Evolutionary conservation across 2,888 invertebrate species (phyloP).

Genomic region (Aleiodes leptofemur): DNA sequence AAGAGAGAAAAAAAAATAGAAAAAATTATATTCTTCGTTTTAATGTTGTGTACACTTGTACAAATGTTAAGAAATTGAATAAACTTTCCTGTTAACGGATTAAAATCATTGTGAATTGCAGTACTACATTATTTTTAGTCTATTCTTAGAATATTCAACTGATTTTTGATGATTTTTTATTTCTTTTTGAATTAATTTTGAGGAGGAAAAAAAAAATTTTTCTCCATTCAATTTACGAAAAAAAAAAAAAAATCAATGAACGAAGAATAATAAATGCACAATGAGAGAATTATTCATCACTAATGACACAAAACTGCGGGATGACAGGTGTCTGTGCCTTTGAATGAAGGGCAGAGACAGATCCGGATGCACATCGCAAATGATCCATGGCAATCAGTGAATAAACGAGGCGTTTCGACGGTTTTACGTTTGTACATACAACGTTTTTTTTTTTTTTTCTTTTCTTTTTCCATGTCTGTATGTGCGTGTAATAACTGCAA

Average conservation of each 20-base stretch:
- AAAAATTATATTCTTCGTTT: too few species aligned
- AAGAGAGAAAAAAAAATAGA: too few species aligned
- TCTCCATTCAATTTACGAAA: not conserved
- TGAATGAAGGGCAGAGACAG: constrained; percentile 46
- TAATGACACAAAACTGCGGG: constrained; percentile 49
- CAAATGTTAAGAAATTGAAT: too few species aligned
- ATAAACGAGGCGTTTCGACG: constrained; percentile 49
- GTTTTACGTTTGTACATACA: constrained; percentile 28
- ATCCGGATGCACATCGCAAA: constrained; percentile 45
- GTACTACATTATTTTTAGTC: too few species aligned
- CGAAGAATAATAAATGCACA: not conserved
- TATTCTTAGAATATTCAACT: too few species aligned
- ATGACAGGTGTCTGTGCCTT: constrained; percentile 50
- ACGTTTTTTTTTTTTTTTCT: not conserved
- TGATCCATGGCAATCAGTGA: constrained; percentile 45
- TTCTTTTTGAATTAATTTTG: too few species aligned
- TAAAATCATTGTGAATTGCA: too few species aligned
- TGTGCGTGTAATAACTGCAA: constrained; percentile 25
- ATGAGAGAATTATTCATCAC: not conserved
- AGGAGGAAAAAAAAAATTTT: not conserved
- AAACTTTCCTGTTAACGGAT: too few species aligned
- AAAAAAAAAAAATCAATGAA: constrained; percentile 3
- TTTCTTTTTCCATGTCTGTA: not conserved
- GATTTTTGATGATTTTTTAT: too few species aligned
- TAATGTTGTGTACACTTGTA: too few species aligned